These are phyloP conservation scores for Aphelinus atriplicis DNA, from an alignment of 1,140 invertebrate species.

Conservation along the genomic window DNA sequence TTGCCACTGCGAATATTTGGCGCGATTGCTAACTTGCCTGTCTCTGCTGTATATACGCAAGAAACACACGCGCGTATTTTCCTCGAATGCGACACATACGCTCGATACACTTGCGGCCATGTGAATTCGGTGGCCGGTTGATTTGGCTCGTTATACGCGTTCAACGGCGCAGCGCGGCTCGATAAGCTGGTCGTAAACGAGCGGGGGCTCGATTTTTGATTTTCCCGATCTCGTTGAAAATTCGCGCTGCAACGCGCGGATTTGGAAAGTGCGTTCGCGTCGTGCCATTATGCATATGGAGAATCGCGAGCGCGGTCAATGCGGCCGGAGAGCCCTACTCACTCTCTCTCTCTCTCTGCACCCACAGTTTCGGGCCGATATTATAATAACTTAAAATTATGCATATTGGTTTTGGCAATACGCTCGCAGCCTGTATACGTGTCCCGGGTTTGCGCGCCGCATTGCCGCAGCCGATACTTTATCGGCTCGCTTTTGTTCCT, in stretches of 20 bases:
- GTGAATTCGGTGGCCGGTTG: too few relatives aligned
- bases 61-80: too few relatives aligned
- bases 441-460: neutral
- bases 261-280: neutral
- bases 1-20: too few relatives aligned
- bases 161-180: too few relatives aligned
- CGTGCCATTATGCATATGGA: neutral
- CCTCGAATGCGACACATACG: too few relatives aligned
- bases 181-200: too few relatives aligned
- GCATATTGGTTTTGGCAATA: conserved; percentile 25
- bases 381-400: conserved; percentile 31
- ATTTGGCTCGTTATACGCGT: too few relatives aligned
- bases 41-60: too few relatives aligned
- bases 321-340: neutral
- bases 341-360: too few relatives aligned
- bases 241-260: neutral
- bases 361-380: neutral
- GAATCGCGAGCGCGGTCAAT: neutral
- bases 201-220: conserved; percentile 15
- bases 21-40: too few relatives aligned
- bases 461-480: conserved; percentile 8
- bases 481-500: neutral
- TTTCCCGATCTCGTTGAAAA: conserved; percentile 10
- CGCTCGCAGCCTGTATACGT: neutral
- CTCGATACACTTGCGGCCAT: too few relatives aligned